A percentile compares a stretch with the other conserved stretches of the same genome.
phyloP scores from a whole-genome alignment of 37 sponge, comb jelly and placozoan genomes.

The Tethya wilhelma region DNA sequence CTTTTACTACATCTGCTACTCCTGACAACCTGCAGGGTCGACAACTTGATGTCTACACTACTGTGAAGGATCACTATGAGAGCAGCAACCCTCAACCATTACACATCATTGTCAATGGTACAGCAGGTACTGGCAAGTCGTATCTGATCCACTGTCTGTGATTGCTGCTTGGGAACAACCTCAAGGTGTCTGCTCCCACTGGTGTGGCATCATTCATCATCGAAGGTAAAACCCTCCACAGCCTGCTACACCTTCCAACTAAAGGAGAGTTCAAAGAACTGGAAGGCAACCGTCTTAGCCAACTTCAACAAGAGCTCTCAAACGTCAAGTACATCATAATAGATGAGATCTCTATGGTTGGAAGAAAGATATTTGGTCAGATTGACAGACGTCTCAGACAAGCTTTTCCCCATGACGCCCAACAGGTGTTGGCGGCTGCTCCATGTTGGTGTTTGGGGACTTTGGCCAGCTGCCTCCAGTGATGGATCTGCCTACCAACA shows the following conservation, averaged over 20 bases:
- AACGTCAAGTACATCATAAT: not conserved
- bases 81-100: no score
- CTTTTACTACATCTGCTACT: not conserved
- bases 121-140: no score
- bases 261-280: constrained; percentile 53
- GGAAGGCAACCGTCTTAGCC: constrained; percentile 27
- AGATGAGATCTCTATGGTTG: constrained; percentile 40
- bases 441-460: constrained; percentile 52
- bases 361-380: constrained; percentile 52
- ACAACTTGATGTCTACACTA: constrained; percentile 26
- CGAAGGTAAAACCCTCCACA: constrained; percentile 51
- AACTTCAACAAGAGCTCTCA: not conserved
- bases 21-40: constrained; percentile 21
- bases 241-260: constrained; percentile 26
- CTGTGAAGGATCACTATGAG: constrained; percentile 34
- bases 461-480: constrained; percentile 54
- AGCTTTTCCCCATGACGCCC: constrained; percentile 42
- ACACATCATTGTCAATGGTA: constrained; percentile 54
- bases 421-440: constrained; percentile 49
- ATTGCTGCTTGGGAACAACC: constrained; percentile 23
- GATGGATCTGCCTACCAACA: constrained; percentile 16
- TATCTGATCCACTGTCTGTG: constrained; percentile 51
- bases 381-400: constrained; percentile 1
- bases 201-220: constrained; percentile 61
- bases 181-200: constrained; percentile 54